phyloP scores from a whole-genome alignment of 1,140 invertebrate species.

The silkworm (Bombyx mori) region DNA sequence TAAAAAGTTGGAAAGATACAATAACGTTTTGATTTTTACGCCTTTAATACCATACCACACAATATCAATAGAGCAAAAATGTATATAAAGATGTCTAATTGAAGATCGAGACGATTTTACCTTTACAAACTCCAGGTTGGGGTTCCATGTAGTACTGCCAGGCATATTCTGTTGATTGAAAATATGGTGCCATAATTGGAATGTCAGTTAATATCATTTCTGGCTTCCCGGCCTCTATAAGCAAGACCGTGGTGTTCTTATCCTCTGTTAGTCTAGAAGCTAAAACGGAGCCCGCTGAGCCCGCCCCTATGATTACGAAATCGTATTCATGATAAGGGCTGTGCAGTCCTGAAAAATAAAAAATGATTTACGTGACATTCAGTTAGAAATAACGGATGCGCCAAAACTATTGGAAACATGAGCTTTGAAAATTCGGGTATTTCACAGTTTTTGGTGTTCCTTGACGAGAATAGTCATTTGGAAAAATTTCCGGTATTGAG shows the following conservation, averaged over 20 bases:
- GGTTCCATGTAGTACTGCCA: conserved; percentile 81
- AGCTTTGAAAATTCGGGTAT: no score
- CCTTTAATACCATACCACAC: no score
- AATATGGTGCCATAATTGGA: conserved; percentile 73
- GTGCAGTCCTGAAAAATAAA: conserved; percentile 29
- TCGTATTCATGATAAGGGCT: conserved; percentile 75
- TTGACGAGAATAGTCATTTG: no score
- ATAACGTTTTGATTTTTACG: no score
- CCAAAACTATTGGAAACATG: no score
- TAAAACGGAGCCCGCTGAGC: conserved; percentile 73
- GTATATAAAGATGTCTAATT: no score
- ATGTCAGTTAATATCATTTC: conserved; percentile 78
- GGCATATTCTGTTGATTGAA: conserved; percentile 76
- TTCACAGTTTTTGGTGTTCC: no score
- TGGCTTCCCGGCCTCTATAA: conserved; percentile 77
- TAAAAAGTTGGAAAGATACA: no score
- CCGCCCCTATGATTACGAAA: conserved; percentile 87
- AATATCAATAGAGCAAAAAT: no score
- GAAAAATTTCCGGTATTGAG: no score
- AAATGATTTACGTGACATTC: no score
- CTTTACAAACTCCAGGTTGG: conserved; percentile 74
- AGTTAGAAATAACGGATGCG: no score
- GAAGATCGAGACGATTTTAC: conserved; percentile 15
- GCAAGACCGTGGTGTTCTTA: conserved; percentile 73
- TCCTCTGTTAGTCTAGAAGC: conserved; percentile 76